These are phyloP conservation scores for Clistopyga incitator DNA, from an alignment of 2,888 invertebrate species.

Conservation along the genomic window DNA sequence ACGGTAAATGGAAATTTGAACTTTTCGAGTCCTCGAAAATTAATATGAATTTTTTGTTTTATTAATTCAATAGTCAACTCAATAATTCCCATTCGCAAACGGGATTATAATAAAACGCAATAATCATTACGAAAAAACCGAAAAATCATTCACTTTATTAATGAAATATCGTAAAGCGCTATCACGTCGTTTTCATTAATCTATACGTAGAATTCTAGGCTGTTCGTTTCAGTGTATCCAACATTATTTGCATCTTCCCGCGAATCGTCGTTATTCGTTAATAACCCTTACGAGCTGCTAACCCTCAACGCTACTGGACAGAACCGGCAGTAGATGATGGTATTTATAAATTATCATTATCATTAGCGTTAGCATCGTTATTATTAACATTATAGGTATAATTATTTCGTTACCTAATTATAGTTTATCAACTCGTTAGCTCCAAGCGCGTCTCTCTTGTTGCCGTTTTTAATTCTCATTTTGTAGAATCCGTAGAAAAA, in stretches of 20 bases:
- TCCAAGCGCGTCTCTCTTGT: slow-evolving; percentile 26
- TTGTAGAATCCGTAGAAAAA: slow-evolving; percentile 27
- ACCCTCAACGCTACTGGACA: slow-evolving; percentile 61
- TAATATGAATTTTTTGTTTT: no score
- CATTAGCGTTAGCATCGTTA: slow-evolving; percentile 35
- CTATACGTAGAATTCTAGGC: slow-evolving; percentile 43
- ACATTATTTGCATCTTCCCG: slow-evolving; percentile 29
- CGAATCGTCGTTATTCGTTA: not conserved
- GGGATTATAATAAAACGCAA: slow-evolving; percentile 32
- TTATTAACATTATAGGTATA: not conserved
- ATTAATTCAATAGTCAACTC: no score
- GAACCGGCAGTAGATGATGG: slow-evolving; percentile 78
- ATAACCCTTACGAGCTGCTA: slow-evolving; percentile 53
- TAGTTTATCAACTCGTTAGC: slow-evolving; percentile 28
- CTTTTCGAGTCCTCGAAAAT: no score
- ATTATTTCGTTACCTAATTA: slow-evolving; percentile 45
- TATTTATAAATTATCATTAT: slow-evolving; percentile 49
- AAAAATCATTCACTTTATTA: slow-evolving; percentile 54
- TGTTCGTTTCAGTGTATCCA: slow-evolving; percentile 28
- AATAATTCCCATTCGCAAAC: not conserved
- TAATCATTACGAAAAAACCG: slow-evolving; percentile 44
- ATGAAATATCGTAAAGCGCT: slow-evolving; percentile 49
- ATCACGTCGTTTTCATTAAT: slow-evolving; percentile 41
- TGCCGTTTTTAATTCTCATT: slow-evolving; percentile 32
- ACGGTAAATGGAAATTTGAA: not conserved